Percentiles rank a stretch among this genome's conserved stretches.
These are phyloP conservation scores for Crypturellus undulatus DNA, from an alignment of 2,113 vertebrate genomes.

Conservation along the genomic window DNA sequence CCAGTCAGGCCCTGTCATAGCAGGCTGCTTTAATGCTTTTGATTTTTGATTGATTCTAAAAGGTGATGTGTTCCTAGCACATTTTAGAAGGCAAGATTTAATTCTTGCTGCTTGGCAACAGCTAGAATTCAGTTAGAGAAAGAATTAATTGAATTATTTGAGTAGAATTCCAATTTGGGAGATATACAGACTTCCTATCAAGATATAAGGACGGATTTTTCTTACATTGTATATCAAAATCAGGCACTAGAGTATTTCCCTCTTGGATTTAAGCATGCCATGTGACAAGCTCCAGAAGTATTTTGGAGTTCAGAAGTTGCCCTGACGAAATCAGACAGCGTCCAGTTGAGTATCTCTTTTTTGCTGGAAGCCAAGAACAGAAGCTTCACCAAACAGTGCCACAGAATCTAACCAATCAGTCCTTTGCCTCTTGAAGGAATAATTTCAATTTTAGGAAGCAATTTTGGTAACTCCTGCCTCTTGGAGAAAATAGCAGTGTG, in stretches of 20 bases:
- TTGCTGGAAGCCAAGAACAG: not conserved
- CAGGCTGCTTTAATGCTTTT: not conserved
- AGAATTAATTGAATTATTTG: not conserved
- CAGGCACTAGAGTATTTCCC: not conserved
- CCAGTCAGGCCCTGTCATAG: not conserved
- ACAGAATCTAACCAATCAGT: not conserved
- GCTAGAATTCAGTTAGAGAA: not conserved
- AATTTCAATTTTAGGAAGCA: not conserved
- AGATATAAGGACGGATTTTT: not conserved
- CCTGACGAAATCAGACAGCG: not conserved
- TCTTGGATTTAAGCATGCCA: not conserved
- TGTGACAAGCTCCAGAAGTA: not conserved
- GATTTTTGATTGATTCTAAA: constrained; percentile 6
- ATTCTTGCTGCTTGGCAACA: not conserved
- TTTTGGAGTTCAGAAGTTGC: not conserved
- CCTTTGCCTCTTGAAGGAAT: not conserved
- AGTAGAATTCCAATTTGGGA: not conserved
- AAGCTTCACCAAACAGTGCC: not conserved
- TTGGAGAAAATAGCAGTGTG: not conserved
- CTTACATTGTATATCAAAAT: not conserved
- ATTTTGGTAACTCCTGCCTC: not conserved
- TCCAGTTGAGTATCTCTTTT: not conserved
- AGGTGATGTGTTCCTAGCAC: not conserved
- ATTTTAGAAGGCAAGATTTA: not conserved
- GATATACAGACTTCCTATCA: not conserved